Evolutionary conservation across 2,888 invertebrate genomes (phyloP).

Genomic region (Tiliacea citrago): DNA sequence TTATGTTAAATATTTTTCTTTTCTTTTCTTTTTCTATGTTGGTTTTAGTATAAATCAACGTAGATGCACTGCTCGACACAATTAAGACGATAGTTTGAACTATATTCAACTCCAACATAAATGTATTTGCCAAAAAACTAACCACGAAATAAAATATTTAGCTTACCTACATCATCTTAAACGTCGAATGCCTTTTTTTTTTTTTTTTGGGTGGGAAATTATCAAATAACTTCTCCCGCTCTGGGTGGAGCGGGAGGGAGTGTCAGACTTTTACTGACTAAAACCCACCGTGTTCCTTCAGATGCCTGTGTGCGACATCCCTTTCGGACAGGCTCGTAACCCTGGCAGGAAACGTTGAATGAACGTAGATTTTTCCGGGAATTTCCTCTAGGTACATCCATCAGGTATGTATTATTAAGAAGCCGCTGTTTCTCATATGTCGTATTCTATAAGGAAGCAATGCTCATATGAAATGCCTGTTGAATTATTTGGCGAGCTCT

Average conservation of each 20-base stretch:
- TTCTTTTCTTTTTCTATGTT: too few relatives aligned
- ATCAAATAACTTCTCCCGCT: too few relatives aligned
- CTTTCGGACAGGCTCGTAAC: too few relatives aligned
- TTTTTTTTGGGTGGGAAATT: too few relatives aligned
- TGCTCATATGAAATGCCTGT: slow-evolving; percentile 67
- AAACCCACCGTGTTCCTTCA: too few relatives aligned
- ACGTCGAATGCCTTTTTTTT: slow-evolving; percentile 1
- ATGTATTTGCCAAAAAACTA: neutral
- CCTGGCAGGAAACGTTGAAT: too few relatives aligned
- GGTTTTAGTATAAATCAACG: neutral
- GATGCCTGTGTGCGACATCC: too few relatives aligned
- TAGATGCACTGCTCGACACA: neutral
- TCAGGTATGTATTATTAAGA: slow-evolving; percentile 67
- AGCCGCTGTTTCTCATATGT: slow-evolving; percentile 50
- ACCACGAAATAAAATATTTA: slow-evolving; percentile 3
- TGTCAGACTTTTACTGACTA: too few relatives aligned
- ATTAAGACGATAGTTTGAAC: neutral
- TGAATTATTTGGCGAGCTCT: slow-evolving; percentile 63
- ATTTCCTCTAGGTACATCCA: slow-evolving; percentile 49
- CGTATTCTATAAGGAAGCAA: slow-evolving; percentile 64
- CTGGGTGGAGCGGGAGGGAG: too few relatives aligned
- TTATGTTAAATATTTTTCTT: too few relatives aligned
- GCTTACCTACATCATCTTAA: neutral
- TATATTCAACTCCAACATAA: neutral
- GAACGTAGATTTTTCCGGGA: slow-evolving; percentile 49